Conservation (phyloP, 2,888 invertebrate species). For the Andrena haemorrhoa region DNA sequence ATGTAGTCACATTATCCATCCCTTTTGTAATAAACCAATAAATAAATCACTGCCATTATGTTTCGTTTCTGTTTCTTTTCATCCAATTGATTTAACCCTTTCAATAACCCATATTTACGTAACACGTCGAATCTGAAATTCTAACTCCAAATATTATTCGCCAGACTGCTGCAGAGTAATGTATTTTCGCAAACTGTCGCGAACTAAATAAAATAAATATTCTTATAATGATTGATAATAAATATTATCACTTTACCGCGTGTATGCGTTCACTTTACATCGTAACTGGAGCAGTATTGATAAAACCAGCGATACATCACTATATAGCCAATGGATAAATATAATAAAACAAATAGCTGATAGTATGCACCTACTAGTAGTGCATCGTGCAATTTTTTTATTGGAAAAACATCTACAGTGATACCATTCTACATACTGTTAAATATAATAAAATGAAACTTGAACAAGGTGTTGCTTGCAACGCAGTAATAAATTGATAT, state of each 20-base stretch:
- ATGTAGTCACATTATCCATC: constrained; percentile 23
- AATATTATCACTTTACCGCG: background rate
- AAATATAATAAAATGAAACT: background rate
- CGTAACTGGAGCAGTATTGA: background rate
- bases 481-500: background rate
- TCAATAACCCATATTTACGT: background rate
- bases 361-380: background rate
- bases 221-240: background rate
- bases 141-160: background rate
- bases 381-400: background rate
- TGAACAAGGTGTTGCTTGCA: background rate
- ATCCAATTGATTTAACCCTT: constrained; percentile 5
- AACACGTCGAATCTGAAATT: background rate
- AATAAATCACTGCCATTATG: background rate
- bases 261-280: background rate
- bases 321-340: background rate
- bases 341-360: background rate
- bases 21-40: background rate
- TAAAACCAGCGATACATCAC: background rate
- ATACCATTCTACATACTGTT: no score
- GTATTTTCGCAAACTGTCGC: background rate
- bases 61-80: background rate
- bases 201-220: background rate
- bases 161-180: background rate
- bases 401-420: no score